Evolutionary conservation across 2,113 vertebrate genomes (phyloP).

Genomic region (Sturnira hondurensis): DNA sequence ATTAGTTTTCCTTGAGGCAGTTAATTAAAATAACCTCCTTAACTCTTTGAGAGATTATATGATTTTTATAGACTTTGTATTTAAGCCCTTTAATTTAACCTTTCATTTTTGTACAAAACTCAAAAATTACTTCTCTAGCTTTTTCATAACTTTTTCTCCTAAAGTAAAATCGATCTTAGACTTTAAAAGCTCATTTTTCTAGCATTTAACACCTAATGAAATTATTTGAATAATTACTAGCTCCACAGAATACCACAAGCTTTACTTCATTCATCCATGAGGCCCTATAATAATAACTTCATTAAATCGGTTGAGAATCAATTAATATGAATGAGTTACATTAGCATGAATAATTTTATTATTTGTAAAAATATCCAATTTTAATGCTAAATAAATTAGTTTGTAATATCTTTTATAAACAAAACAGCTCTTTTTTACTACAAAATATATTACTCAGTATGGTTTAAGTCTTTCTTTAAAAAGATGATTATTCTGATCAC

Average conservation of each 20-base stretch:
- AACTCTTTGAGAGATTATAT: slow-evolving; percentile 54
- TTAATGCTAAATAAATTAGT: background rate
- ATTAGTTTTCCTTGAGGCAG: slow-evolving; percentile 53
- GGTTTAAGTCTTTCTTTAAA: background rate
- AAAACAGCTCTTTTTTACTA: background rate
- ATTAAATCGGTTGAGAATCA: background rate
- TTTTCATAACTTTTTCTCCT: slow-evolving; percentile 15
- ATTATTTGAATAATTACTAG: slow-evolving; percentile 42
- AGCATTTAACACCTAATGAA: background rate
- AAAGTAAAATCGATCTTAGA: slow-evolving; percentile 20
- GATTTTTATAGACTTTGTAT: slow-evolving; percentile 30
- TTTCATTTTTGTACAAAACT: slow-evolving; percentile 59
- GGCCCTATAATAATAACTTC: slow-evolving; percentile 23
- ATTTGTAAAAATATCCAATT: background rate
- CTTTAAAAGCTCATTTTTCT: slow-evolving; percentile 40
- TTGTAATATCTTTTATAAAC: background rate
- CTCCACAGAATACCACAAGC: background rate
- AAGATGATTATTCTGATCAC: background rate
- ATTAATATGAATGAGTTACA: background rate
- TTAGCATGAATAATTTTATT: background rate
- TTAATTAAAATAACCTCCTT: slow-evolving; percentile 67
- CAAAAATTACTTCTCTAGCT: slow-evolving; percentile 46
- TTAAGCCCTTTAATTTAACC: slow-evolving; percentile 58
- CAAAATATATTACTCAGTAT: background rate
- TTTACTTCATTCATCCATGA: slow-evolving; percentile 27